Conservation (phyloP, 2,888 invertebrate genomes). For the Brachylomia viminalis region DNA sequence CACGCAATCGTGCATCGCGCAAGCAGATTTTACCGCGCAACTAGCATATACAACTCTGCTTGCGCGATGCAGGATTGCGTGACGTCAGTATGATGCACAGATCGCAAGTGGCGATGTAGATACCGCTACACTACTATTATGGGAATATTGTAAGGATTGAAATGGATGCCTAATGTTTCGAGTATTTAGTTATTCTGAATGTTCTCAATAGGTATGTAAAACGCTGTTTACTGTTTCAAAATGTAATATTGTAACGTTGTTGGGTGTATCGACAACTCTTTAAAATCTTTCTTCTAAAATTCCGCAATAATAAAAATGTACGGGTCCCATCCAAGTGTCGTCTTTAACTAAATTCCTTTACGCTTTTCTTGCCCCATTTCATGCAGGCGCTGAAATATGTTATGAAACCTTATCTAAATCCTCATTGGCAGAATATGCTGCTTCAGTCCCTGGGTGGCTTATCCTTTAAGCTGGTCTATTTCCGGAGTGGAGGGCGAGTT, state of each 20-base stretch:
- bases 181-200: constrained; percentile 49
- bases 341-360: constrained; percentile 43
- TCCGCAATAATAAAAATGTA: constrained; percentile 19
- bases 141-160: constrained; percentile 46
- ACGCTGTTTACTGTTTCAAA: constrained; percentile 44
- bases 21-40: too few species aligned
- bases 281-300: constrained; percentile 20
- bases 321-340: not conserved
- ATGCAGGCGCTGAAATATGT: constrained; percentile 48
- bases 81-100: too few species aligned
- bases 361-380: constrained; percentile 32
- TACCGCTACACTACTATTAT: too few species aligned
- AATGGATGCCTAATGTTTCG: constrained; percentile 50
- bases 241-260: constrained; percentile 25
- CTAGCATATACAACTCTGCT: too few species aligned
- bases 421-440: constrained; percentile 54
- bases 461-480: constrained; percentile 64
- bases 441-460: constrained; percentile 52
- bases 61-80: too few species aligned
- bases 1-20: too few species aligned
- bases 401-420: constrained; percentile 57
- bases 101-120: too few species aligned
- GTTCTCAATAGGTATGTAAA: constrained; percentile 47
- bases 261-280: constrained; percentile 54
- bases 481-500: constrained; percentile 49